Evolutionary conservation across 2,113 vertebrate genomes (phyloP).

Genomic region (Petroica traversi): DNA sequence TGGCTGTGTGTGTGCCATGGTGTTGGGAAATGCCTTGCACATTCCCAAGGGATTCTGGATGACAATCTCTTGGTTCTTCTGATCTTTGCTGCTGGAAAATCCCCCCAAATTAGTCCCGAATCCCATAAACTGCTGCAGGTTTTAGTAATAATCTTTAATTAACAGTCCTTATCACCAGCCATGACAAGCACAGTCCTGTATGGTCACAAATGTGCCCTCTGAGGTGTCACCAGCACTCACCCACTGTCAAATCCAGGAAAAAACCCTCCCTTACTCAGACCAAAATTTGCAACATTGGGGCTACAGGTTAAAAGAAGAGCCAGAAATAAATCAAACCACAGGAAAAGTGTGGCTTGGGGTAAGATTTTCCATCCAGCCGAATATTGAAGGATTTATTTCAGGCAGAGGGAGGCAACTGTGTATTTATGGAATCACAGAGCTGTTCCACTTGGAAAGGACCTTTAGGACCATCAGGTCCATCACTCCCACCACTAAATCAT

Average conservation of each 20-base stretch:
- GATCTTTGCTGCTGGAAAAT: not conserved
- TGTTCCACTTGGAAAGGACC: not conserved
- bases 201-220: not conserved
- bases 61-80: not conserved
- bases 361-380: not conserved
- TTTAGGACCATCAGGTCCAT: not conserved
- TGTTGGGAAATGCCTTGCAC: not conserved
- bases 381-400: not conserved
- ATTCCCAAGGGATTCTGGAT: not conserved
- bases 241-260: not conserved
- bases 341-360: not conserved
- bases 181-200: not conserved
- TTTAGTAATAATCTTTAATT: not conserved
- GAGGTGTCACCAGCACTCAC: not conserved
- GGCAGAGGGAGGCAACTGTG: not conserved
- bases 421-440: not conserved
- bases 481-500: not conserved
- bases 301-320: accelerated
- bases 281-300: not conserved
- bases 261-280: accelerated
- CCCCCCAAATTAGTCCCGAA: not conserved
- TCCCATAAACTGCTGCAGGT: not conserved
- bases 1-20: not conserved
- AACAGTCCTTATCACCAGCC: not conserved
- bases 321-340: not conserved